phyloP scores from a whole-genome alignment of 2,113 vertebrate species.

The Lynx canadensis region DNA sequence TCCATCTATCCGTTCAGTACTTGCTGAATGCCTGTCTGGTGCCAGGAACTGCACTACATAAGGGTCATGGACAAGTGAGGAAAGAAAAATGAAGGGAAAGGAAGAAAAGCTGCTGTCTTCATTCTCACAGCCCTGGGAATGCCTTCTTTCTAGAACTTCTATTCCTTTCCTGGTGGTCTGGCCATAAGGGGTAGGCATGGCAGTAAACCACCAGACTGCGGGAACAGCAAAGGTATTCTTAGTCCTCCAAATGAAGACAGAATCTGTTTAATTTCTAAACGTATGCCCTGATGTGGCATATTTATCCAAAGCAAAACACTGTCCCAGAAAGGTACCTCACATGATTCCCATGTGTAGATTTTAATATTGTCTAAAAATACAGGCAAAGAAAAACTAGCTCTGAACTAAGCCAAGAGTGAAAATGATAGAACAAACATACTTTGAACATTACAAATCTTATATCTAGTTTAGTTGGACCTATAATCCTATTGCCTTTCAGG shows the following conservation, averaged over 20 bases:
- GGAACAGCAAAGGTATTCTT: conserved; percentile 28
- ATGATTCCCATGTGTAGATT: conserved; percentile 13
- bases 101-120: not conserved
- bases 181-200: not conserved
- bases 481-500: conserved; percentile 30
- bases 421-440: conserved; percentile 26
- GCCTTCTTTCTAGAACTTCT: not conserved
- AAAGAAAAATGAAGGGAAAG: not conserved
- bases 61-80: not conserved
- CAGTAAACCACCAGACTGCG: conserved; percentile 66
- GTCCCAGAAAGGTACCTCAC: conserved; percentile 28
- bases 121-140: not conserved
- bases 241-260: conserved; percentile 37
- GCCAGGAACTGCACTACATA: not conserved
- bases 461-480: not conserved
- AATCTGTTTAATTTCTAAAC: conserved; percentile 63
- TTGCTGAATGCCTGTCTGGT: not conserved
- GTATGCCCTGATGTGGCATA: conserved; percentile 48
- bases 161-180: conserved; percentile 60
- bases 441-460: not conserved
- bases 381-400: conserved; percentile 44
- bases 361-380: conserved; percentile 23
- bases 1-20: not conserved
- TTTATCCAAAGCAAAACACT: conserved; percentile 70
- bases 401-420: conserved; percentile 23